Conservation (phyloP, 2,113 vertebrate species). For the Passer montanus region DNA sequence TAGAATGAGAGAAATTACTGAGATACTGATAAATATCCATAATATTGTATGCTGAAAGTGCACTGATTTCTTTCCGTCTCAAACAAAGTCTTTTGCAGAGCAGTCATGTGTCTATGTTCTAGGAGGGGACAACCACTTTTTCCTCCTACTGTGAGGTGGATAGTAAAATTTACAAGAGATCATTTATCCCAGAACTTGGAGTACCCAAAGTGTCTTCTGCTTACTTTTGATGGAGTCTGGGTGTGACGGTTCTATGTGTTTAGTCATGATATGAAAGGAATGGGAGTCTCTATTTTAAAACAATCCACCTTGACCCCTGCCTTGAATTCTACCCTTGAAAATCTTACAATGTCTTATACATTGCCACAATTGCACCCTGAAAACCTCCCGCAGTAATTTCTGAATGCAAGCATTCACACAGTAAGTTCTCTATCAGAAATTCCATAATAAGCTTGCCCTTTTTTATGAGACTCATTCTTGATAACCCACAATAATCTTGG, state of each 20-base stretch:
- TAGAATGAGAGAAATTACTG: background rate
- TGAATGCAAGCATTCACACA: background rate
- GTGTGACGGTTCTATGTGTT: background rate
- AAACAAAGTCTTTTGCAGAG: background rate
- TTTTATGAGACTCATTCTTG: slow-evolving; percentile 10
- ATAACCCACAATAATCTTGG: background rate
- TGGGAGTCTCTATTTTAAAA: background rate
- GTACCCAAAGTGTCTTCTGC: background rate
- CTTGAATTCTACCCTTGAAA: background rate
- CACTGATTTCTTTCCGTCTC: background rate
- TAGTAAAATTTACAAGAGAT: background rate
- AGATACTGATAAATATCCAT: background rate
- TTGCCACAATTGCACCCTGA: background rate
- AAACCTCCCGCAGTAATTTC: background rate
- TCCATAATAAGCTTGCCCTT: background rate
- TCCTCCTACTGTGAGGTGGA: background rate
- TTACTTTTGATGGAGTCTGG: background rate
- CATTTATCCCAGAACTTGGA: background rate
- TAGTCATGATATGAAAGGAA: background rate
- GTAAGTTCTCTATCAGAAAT: background rate
- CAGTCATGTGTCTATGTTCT: background rate
- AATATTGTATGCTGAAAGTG: background rate
- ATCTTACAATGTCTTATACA: background rate
- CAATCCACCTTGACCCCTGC: background rate
- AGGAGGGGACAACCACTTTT: background rate